Evolutionary conservation across 2,797 vertebrate species (phyloP), one percentile per base, ranked within the genome.

Genomic region (Morelia viridis): DNA sequence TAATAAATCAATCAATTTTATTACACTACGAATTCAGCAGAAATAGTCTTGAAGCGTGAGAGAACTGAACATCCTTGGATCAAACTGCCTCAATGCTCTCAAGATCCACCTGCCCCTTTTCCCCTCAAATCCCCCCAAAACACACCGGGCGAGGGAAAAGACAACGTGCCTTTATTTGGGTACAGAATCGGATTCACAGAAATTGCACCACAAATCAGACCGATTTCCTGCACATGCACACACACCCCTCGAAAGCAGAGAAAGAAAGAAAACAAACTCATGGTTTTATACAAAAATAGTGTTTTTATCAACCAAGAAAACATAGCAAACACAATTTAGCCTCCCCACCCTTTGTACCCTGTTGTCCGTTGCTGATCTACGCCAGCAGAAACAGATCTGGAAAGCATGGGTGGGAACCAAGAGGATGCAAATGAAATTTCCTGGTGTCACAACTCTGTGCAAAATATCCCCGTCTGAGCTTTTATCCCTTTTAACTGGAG

Each of bases 241-340:
- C 53, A 31, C 9, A 2, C 22, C 57, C 24, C 76, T 53, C n/a
- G 1, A 9, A 53, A 11, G 35, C 11, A 10, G 10, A 12, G 87
- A 28, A 62, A 46, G 46, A 1, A 85, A 26, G 31, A 26, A 19
- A 50, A 61, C 1, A 6, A 35, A 24, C 28, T 85, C 35, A 10
- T 58, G 50, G 62, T 46, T 61, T 87, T 88, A 58, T 88, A 61
- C 65, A 88, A 91, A 62, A 88, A 88, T 88, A 61, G 62, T 62
- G 60, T 62, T 35, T 87, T 58, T 61, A 88, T 80, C 9, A 0
- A 46, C 41, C 41, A 24, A 24, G 24, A 24, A 22, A n/a, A 91
- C 0, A 5, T n/a, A 13, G 41, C 50, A 24, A 56, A 58, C 28
- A 41, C 8, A 10, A 0, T 87, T 31, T 31, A 2, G n/a, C 26